phyloP scores from a whole-genome alignment of 2,113 vertebrate genomes.

The Tetrao urogallus region DNA sequence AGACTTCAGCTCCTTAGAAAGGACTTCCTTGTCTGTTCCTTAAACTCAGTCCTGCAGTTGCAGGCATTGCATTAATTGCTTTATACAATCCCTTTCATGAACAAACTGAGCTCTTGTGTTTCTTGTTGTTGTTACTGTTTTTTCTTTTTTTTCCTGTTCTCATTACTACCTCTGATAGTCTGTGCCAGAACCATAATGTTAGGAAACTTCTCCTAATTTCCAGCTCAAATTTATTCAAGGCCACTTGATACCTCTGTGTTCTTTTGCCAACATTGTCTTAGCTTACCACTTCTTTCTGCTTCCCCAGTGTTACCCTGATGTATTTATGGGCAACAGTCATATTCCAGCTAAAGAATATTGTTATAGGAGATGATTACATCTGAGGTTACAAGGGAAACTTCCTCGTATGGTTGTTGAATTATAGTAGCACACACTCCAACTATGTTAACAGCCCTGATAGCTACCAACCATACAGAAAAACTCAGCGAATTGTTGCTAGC shows the following conservation, averaged over 20 bases:
- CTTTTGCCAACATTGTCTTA: conserved; percentile 49
- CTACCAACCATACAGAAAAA: neutral
- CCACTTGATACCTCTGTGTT: conserved; percentile 21
- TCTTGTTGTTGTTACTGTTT: neutral
- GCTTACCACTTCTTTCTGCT: neutral
- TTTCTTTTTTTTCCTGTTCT: neutral
- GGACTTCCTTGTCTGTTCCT: neutral
- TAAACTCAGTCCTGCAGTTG: neutral
- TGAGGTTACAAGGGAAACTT: neutral
- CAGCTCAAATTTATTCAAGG: conserved; percentile 42
- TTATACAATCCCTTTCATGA: neutral
- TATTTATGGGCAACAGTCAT: neutral
- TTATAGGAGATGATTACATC: neutral
- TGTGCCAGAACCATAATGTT: conserved; percentile 14
- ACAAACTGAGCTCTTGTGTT: neutral
- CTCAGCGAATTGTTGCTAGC: neutral
- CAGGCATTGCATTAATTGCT: neutral
- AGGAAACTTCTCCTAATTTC: conserved; percentile 28
- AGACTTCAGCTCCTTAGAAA: neutral
- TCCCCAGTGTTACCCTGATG: neutral
- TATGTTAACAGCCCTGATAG: neutral
- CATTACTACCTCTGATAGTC: neutral
- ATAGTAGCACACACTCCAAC: neutral
- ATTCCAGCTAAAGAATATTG: neutral
- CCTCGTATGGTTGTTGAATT: neutral